phyloP scores from a whole-genome alignment of 2,888 invertebrate genomes.

The Ophioninae sp. region DNA sequence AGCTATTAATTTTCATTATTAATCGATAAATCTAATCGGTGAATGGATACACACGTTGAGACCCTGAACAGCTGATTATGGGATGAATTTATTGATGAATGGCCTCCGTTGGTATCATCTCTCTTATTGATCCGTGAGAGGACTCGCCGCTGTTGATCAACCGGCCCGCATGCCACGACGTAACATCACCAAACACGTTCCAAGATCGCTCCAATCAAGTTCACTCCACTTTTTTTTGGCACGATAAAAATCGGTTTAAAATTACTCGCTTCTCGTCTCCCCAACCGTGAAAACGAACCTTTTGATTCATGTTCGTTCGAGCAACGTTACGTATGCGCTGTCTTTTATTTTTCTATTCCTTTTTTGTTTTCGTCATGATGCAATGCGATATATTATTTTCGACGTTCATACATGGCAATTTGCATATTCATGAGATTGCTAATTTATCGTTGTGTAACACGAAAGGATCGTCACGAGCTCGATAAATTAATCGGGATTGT shows the following conservation, averaged over 20 bases:
- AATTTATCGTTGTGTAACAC: constrained; percentile 34
- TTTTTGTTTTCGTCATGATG: neutral
- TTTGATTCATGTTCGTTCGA: neutral
- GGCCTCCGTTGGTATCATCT: neutral
- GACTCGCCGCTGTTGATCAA: constrained; percentile 8
- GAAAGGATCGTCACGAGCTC: neutral
- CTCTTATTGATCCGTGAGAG: constrained; percentile 17
- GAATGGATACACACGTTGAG: neutral
- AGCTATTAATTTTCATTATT: neutral
- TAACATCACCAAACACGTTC: neutral
- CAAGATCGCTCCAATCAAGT: neutral
- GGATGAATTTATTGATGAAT: neutral
- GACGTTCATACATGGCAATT: constrained; percentile 10
- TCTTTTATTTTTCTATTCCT: neutral
- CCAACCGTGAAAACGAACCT: neutral
- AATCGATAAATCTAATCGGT: neutral
- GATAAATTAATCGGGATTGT: constrained; percentile 29
- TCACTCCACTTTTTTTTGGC: neutral
- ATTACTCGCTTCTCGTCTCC: neutral
- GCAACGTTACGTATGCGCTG: neutral
- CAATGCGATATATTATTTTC: neutral
- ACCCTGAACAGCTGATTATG: neutral
- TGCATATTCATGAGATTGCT: constrained; percentile 37
- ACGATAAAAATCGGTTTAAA: neutral
- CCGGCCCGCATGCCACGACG: neutral